Base-by-base conservation (phyloP, 1,140 invertebrate genomes). In the Camponotus vicinus region DNA sequence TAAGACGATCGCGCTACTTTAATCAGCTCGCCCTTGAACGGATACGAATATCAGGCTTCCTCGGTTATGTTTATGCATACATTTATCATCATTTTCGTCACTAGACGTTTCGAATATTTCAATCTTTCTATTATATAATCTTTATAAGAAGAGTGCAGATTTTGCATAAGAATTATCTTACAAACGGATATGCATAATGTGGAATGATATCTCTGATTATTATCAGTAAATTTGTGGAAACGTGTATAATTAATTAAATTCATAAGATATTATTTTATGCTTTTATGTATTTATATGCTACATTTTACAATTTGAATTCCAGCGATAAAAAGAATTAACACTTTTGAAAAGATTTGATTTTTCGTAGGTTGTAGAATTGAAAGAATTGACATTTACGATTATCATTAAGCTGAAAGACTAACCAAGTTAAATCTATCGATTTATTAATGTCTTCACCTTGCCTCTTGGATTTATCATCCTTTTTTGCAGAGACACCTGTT, bases 21-120 rank as follows among this genome's bases (percentile, higher is more conserved):
- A 83, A 83, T 83, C 79, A 83, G 69, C 69, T 83, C 79, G 79
- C 55, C 79, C 79, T 83, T 83, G 79, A 83, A 82, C 40, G 49
- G 32, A 34, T 27, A n/a, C 40, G 52, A 73, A 83, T 83, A n/a
- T 83, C 27, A 49, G 79, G 79, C 79, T 83, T 83, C 79, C 18
- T 37, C 27, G 69, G 27, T 82, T 71, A 42, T 6, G 8, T 59
- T 71, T 15, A 13, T 45, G 18, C 52, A 37, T 57, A 57, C 13
- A 11, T 80, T 82, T 45, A 82, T n/a, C 37, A 13, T 34, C 15
- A 15, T 40, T 37, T 6, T 57, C 11, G 18, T 61, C 18, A 61
- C 32, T 15, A 63, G 75, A 4, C 8, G 1, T n/a, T 82, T 59
- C 4, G 15, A n/a, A 37, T 40, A 7, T 63, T 9, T 32, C 8